phyloP scores from a whole-genome alignment of 2,888 invertebrate species.

The Sinohyriopsis cumingii region DNA sequence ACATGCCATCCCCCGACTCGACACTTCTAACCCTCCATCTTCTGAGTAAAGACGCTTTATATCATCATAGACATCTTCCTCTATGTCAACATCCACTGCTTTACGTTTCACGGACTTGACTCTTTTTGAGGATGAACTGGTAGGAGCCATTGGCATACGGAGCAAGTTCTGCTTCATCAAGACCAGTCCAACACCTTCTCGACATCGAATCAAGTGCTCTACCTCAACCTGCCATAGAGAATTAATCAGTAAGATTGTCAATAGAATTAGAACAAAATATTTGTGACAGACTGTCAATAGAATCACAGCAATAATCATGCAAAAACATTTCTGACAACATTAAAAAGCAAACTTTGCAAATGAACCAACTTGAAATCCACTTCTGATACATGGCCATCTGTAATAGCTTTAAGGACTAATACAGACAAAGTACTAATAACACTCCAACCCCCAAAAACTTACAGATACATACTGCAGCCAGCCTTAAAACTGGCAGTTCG shows the following conservation, averaged over 20 bases:
- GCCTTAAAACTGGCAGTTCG: too few species aligned
- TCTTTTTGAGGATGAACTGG: slow-evolving; percentile 17
- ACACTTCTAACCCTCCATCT: slow-evolving; percentile 34
- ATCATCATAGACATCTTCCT: slow-evolving; percentile 66
- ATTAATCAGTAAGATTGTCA: background rate
- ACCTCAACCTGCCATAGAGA: slow-evolving; percentile 54
- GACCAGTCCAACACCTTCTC: slow-evolving; percentile 54
- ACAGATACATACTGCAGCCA: too few species aligned
- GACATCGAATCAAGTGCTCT: slow-evolving; percentile 60
- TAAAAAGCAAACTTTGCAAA: too few species aligned
- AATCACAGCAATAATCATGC: background rate
- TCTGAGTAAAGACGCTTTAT: slow-evolving; percentile 68
- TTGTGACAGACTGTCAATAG: too few species aligned
- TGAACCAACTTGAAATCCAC: too few species aligned
- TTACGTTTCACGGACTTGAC: slow-evolving; percentile 63
- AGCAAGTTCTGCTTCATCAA: slow-evolving; percentile 42
- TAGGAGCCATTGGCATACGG: slow-evolving; percentile 14
- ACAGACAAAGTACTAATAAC: too few species aligned
- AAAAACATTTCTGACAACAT: background rate
- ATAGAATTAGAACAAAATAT: background rate
- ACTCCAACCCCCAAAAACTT: too few species aligned
- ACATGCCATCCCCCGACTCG: slow-evolving; percentile 45
- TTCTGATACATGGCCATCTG: too few species aligned
- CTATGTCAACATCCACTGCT: slow-evolving; percentile 53
- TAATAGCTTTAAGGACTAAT: too few species aligned